phyloP scores from a whole-genome alignment of 2,113 vertebrate species.

The Cynopterus brachyotis region DNA sequence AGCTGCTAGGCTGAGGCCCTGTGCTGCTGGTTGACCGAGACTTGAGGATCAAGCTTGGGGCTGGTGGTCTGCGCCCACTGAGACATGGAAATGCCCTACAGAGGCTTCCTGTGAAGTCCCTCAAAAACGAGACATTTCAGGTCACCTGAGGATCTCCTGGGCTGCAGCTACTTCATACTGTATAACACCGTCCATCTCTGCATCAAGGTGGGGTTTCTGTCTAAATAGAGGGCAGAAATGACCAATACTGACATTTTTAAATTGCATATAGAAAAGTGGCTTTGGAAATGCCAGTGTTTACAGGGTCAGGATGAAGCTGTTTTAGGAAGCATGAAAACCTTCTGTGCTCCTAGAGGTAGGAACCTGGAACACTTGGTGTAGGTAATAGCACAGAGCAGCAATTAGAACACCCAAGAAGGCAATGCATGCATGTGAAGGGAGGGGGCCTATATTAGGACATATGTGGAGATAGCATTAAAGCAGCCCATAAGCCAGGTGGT shows the following conservation, averaged over 20 bases:
- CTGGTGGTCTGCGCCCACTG: neutral
- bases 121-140: neutral
- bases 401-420: neutral
- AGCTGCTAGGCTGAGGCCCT: neutral
- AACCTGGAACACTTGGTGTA: no score
- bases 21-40: fast-evolving
- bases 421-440: neutral
- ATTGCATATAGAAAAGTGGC: neutral
- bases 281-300: neutral
- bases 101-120: neutral
- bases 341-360: neutral
- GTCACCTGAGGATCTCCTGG: neutral
- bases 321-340: neutral
- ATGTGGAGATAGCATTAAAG: neutral
- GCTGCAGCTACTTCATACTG: neutral
- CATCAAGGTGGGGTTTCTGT: neutral
- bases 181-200: neutral
- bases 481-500: neutral
- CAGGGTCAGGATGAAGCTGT: neutral
- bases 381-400: no score
- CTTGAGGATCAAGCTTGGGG: neutral
- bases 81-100: neutral
- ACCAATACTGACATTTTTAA: neutral
- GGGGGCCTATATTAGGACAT: fast-evolving
- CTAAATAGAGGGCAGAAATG: neutral